phyloP scores from a whole-genome alignment of 2,797 vertebrate species.

The Artibeus lituratus region DNA sequence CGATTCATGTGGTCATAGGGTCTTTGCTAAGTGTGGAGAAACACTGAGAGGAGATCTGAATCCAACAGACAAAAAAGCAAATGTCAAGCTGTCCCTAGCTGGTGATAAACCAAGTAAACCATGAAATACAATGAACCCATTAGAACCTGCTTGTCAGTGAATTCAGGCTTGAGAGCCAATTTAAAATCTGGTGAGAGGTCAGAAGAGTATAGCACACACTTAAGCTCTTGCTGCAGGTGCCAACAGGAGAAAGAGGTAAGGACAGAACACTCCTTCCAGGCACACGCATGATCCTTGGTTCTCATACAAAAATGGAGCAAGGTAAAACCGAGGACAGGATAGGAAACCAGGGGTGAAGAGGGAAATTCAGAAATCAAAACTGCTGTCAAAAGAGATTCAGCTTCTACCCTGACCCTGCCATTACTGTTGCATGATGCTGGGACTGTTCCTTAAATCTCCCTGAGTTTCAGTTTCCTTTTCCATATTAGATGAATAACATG shows the following conservation, averaged over 20 bases:
- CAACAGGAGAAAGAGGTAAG: neutral
- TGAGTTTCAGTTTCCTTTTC: neutral
- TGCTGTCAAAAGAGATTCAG: neutral
- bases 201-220: neutral
- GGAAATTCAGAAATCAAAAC: neutral
- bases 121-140: conserved; percentile 34
- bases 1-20: neutral
- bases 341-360: neutral
- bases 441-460: neutral
- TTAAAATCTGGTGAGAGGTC: conserved; percentile 19
- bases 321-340: neutral
- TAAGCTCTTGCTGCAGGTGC: neutral
- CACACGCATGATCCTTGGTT: neutral
- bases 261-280: neutral
- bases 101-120: conserved; percentile 39
- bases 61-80: conserved; percentile 25
- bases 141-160: neutral
- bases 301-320: neutral
- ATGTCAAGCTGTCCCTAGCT: conserved; percentile 23
- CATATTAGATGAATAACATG: neutral
- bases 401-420: neutral
- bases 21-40: neutral
- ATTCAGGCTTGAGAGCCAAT: conserved; percentile 20
- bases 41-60: neutral
- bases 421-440: neutral